Evolutionary conservation across 2,888 invertebrate genomes (phyloP), one percentile per base, ranked within the genome.

Genomic region (Elysia crispata): DNA sequence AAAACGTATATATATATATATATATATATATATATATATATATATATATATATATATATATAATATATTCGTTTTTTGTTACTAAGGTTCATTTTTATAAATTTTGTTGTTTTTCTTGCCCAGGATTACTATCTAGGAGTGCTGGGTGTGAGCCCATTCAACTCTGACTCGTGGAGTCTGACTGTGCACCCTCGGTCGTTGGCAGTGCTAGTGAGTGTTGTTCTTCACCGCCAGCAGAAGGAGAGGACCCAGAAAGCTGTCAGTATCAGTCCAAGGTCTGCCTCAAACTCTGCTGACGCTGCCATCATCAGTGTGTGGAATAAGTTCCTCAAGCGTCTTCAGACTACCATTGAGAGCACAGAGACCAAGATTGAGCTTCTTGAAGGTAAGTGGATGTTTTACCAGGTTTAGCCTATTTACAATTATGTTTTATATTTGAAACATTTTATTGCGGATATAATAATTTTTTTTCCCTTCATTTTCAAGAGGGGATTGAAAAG

Each of bases 291-390:
- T 13, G 79, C 81, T 23, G 98, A 98, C 93, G 95, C 96, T 49
- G 95, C 96, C 33, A 97, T 97, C 85, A 95, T 97, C 62, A 95
- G 96, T 75, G 97, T 98, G 91, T 98, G 98, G 97, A 96, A 96
- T 91, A 94, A 97, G 89, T 94, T 98, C 25, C 95, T 98, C 15
- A 96, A 96, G 88, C 97, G 97, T 0, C 93, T 98, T 79, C 96
- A 96, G 6, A 96, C 97, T 90, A 96, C 96, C 87, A 96, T 97
- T 13, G 93, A 95, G 85, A 95, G 95, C 79, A 82, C 85, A 84
- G 87, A 87, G 72, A 86, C 83, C 77, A 87, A 86, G 75, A 83
- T 85, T 28, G 90, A 89, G 67, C 85, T 85, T 28, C 87, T 87
- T 84, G 90, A 90, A 84, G 89, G 90, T 90, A 83, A 80, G 81